A percentile compares a stretch with the other conserved stretches of the same genome.
Evolutionary conservation across 2,888 invertebrate genomes (phyloP).

Genomic region (Yponomeuta plumbellus): DNA sequence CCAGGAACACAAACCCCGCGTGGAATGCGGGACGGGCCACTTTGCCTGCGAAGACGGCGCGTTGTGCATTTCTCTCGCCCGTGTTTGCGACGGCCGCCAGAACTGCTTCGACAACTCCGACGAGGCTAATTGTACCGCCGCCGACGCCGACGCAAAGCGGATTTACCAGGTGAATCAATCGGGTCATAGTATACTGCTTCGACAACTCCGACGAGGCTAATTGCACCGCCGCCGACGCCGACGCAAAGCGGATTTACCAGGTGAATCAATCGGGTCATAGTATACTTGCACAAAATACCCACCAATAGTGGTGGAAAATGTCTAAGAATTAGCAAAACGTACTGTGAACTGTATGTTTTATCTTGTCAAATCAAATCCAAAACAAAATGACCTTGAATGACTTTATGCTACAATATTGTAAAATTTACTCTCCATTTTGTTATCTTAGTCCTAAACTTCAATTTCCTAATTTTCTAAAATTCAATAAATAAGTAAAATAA

Average conservation of each 20-base stretch:
- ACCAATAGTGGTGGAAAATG: background rate
- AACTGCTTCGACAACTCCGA: constrained; percentile 87
- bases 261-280: background rate
- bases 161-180: constrained; percentile 44
- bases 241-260: constrained; percentile 55
- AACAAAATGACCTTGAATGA: too few relatives aligned
- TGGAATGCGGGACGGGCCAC: constrained; percentile 39
- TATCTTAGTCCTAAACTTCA: too few relatives aligned
- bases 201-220: constrained; percentile 85
- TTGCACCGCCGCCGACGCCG: constrained; percentile 64
- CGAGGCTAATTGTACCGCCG: constrained; percentile 79
- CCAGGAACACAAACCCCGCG: constrained; percentile 33
- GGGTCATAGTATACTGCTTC: background rate
- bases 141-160: constrained; percentile 43
- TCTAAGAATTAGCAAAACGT: too few relatives aligned
- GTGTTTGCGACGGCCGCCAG: constrained; percentile 80
- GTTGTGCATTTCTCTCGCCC: constrained; percentile 76
- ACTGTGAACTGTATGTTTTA: too few relatives aligned
- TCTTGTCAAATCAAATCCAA: too few relatives aligned
- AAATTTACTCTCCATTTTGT: too few relatives aligned
- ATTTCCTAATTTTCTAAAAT: too few relatives aligned
- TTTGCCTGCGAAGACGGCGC: constrained; percentile 59
- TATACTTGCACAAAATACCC: too few relatives aligned
- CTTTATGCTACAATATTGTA: too few relatives aligned
- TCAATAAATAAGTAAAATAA: too few relatives aligned